These are phyloP conservation scores for Heliopora coerulea DNA, from an alignment of 92 coral and sea anemone genomes.

Conservation along the genomic window DNA sequence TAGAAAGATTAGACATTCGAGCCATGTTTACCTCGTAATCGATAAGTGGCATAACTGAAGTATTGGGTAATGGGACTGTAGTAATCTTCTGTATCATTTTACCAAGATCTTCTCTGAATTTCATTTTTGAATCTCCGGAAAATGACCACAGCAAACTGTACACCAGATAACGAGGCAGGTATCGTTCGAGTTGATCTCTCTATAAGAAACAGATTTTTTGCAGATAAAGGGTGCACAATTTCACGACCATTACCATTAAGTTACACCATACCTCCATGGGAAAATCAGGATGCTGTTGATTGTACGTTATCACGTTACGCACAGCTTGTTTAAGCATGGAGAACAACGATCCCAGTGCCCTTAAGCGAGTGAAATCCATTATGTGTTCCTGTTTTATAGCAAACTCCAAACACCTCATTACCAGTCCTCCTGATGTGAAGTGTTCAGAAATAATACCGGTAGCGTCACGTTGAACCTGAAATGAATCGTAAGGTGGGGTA, in stretches of 20 bases:
- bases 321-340: constrained; percentile 96
- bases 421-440: constrained; percentile 87
- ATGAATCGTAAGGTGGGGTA: not conserved
- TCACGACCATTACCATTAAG: too few species aligned
- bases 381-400: constrained; percentile 91
- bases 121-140: constrained; percentile 92
- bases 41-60: constrained; percentile 70
- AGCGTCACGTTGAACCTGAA: constrained; percentile 84
- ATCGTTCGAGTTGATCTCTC: constrained; percentile 92
- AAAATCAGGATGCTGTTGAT: constrained; percentile 98
- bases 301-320: constrained; percentile 87
- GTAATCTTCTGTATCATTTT: constrained; percentile 75
- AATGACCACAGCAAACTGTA: constrained; percentile 92
- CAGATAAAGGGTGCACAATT: too few species aligned
- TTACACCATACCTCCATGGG: constrained; percentile 82
- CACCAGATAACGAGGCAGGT: constrained; percentile 82
- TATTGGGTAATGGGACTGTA: constrained; percentile 88
- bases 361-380: constrained; percentile 98
- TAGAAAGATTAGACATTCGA: too few species aligned
- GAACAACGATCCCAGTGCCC: constrained; percentile 92
- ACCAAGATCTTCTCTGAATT: constrained; percentile 90
- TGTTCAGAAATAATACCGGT: constrained; percentile 86
- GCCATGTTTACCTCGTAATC: constrained; percentile 82
- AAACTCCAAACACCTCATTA: constrained; percentile 86
- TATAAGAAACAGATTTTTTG: constrained; percentile 17